Percentiles rank a stretch among this genome's conserved stretches.
Evolutionary conservation across 2,888 invertebrate species (phyloP).

Genomic region (Tryphoninae sp.): DNA sequence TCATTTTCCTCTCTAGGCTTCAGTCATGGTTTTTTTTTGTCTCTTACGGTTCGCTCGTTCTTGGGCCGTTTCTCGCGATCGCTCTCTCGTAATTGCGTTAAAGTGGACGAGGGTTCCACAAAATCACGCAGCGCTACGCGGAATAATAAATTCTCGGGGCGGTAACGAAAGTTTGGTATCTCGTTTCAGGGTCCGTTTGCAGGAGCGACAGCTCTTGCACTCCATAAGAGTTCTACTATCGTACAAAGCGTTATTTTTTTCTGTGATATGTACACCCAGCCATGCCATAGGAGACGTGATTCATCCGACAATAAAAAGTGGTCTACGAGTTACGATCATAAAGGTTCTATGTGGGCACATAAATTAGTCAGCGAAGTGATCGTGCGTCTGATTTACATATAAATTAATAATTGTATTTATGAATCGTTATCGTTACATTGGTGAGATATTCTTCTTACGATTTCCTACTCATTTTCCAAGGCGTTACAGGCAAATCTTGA

Average conservation of each 20-base stretch:
- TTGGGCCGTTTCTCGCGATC: conserved; percentile 36
- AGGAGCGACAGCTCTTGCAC: conserved; percentile 46
- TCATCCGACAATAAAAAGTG: conserved; percentile 29
- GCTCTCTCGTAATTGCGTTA: conserved; percentile 72
- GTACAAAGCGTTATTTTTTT: conserved; percentile 39
- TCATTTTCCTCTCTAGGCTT: conserved; percentile 33
- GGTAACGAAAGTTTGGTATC: conserved; percentile 71
- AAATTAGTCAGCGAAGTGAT: background rate
- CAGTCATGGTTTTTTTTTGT: conserved; percentile 30
- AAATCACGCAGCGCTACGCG: conserved; percentile 67
- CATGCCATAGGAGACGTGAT: conserved; percentile 33
- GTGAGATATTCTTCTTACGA: no score
- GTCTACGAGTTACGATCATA: conserved; percentile 18
- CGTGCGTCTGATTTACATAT: background rate
- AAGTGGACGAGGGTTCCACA: conserved; percentile 79
- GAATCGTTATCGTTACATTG: no score
- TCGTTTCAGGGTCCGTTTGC: conserved; percentile 66
- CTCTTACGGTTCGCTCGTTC: conserved; percentile 31
- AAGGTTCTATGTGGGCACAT: conserved; percentile 13
- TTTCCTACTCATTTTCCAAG: no score
- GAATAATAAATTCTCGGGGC: conserved; percentile 75
- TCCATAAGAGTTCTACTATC: conserved; percentile 12
- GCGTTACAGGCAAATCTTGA: no score
- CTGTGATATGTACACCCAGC: conserved; percentile 12
- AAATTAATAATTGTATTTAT: background rate